A percentile compares a stretch with the other conserved stretches of the same genome.
Evolutionary conservation across 2,797 vertebrate genomes (phyloP).

Genomic region (Australoheros facetus): DNA sequence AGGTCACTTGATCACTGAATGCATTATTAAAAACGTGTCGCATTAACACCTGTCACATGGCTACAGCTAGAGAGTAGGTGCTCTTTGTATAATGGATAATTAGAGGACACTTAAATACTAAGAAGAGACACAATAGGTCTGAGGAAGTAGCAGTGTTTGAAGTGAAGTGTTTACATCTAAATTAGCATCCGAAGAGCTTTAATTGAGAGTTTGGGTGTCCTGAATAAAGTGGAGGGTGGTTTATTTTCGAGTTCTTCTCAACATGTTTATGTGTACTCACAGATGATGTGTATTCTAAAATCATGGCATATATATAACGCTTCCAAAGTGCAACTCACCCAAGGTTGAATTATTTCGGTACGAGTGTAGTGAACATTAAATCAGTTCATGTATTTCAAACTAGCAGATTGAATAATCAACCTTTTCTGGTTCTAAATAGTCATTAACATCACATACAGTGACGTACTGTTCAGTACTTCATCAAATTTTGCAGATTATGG

Average conservation of each 20-base stretch:
- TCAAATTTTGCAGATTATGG: constrained; percentile 11
- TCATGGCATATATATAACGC: neutral
- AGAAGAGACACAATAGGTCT: neutral
- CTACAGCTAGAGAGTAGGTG: constrained; percentile 13
- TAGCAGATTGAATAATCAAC: neutral
- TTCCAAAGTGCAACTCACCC: neutral
- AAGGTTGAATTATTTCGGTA: neutral
- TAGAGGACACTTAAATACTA: constrained; percentile 26
- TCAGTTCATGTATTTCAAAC: neutral
- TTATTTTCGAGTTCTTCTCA: neutral
- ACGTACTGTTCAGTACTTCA: neutral
- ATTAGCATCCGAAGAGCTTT: constrained; percentile 17
- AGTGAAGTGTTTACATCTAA: constrained; percentile 16
- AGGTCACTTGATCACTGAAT: constrained; percentile 53
- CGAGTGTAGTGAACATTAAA: neutral
- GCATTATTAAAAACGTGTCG: constrained; percentile 60
- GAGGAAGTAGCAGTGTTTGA: constrained; percentile 2
- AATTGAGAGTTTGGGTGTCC: neutral
- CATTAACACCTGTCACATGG: constrained; percentile 54
- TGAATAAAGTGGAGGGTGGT: neutral
- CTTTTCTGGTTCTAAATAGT: neutral
- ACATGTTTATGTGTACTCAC: neutral
- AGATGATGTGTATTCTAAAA: neutral
- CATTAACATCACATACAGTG: neutral
- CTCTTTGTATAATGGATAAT: constrained; percentile 24